Evolutionary conservation across 2,113 vertebrate species (phyloP).

Genomic region (Crotalus horridus): DNA sequence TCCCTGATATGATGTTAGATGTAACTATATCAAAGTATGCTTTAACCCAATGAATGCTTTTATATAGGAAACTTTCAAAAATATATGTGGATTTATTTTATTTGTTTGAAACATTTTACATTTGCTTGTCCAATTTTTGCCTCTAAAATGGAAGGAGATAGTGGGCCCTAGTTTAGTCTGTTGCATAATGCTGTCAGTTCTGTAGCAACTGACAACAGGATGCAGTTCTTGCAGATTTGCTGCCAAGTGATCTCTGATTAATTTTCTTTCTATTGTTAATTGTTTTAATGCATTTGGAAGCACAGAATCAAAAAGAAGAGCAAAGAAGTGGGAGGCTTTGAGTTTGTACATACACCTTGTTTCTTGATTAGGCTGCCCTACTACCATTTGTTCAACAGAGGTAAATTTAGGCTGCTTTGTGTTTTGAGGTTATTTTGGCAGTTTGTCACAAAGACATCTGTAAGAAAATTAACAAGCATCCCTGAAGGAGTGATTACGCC

Average conservation of each 20-base stretch:
- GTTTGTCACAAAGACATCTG: background rate
- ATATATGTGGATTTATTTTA: background rate
- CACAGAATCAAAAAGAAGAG: background rate
- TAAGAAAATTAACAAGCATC: background rate
- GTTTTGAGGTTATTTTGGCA: background rate
- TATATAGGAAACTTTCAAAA: background rate
- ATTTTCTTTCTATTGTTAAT: background rate
- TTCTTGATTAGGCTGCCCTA: background rate
- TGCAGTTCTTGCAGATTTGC: background rate
- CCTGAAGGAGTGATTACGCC: background rate
- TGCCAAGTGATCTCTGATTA: background rate
- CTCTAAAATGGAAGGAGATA: background rate
- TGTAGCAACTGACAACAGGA: background rate
- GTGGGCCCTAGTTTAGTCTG: background rate
- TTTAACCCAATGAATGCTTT: background rate
- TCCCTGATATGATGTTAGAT: background rate
- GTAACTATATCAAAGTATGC: background rate
- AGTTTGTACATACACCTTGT: background rate
- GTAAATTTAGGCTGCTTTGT: background rate
- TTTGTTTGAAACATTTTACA: background rate
- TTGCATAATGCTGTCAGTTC: background rate
- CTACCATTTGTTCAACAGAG: background rate
- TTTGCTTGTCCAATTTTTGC: background rate
- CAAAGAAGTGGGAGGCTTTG: background rate
- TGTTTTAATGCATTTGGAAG: background rate